phyloP scores from a whole-genome alignment of 2,888 invertebrate genomes.

The Tipula unca region DNA sequence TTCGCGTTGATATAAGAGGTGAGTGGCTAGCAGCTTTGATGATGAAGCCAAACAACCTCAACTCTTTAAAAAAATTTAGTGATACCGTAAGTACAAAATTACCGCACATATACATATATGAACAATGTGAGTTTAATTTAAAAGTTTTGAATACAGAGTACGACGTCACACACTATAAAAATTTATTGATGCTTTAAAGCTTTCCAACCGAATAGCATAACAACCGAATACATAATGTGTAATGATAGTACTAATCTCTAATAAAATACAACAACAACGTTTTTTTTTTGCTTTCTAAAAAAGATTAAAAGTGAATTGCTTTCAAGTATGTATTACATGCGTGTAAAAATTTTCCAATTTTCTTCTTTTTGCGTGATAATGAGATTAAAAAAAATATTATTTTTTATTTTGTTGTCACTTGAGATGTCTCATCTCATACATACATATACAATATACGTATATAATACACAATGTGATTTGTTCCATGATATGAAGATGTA shows the following conservation, averaged over 20 bases:
- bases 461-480: neutral
- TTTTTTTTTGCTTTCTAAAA: neutral
- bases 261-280: neutral
- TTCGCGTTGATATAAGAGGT: too few species aligned
- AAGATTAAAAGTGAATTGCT: conserved; percentile 1
- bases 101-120: too few species aligned
- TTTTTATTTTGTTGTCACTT: neutral
- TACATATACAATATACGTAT: neutral
- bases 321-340: neutral
- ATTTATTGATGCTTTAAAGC: neutral
- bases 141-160: too few species aligned
- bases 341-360: neutral
- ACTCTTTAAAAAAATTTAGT: too few species aligned
- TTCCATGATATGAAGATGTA: neutral
- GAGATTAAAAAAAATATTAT: neutral
- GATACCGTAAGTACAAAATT: too few species aligned
- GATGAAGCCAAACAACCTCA: too few species aligned
- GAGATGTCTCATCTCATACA: neutral
- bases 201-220: neutral
- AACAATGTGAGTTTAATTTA: too few species aligned
- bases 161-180: neutral
- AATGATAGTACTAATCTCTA: neutral
- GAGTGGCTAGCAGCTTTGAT: too few species aligned
- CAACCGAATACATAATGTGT: neutral
- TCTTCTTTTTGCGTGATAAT: neutral